Evolutionary conservation across 2,888 invertebrate species (phyloP).

Genomic region (Trypoxylon attenuatum): DNA sequence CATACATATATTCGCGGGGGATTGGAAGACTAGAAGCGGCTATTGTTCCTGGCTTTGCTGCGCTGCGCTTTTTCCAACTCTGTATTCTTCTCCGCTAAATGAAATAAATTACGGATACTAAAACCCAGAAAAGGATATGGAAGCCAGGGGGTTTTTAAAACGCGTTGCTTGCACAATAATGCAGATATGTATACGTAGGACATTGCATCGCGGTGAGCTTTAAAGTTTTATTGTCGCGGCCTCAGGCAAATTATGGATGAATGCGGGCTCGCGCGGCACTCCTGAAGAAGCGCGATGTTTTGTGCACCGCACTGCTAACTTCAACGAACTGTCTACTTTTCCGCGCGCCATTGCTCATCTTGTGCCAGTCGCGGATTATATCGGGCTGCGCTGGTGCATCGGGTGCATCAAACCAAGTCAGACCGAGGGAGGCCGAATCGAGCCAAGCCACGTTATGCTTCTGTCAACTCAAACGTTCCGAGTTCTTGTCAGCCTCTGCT

Average conservation of each 20-base stretch:
- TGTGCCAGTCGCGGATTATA: slow-evolving; percentile 15
- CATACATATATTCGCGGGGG: too few relatives aligned
- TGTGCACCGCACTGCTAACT: neutral
- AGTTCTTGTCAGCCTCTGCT: slow-evolving; percentile 16
- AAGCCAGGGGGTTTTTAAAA: neutral
- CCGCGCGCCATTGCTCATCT: slow-evolving; percentile 26
- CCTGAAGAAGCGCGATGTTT: slow-evolving; percentile 8
- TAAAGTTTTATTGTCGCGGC: slow-evolving; percentile 29
- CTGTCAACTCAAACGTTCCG: slow-evolving; percentile 24
- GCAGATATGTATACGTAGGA: too few relatives aligned
- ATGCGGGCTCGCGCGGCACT: slow-evolving; percentile 13
- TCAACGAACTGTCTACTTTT: slow-evolving; percentile 10
- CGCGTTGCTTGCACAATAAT: slow-evolving; percentile 13
- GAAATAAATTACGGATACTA: neutral
- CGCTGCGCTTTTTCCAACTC: neutral
- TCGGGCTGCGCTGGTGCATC: too few relatives aligned
- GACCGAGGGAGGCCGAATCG: too few relatives aligned
- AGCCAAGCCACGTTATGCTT: slow-evolving; percentile 32
- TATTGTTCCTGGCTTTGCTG: too few relatives aligned
- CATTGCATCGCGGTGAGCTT: slow-evolving; percentile 6
- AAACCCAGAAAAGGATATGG: neutral
- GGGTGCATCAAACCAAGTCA: too few relatives aligned
- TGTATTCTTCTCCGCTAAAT: neutral
- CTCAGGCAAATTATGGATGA: slow-evolving; percentile 26
- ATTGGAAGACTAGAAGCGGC: too few relatives aligned